A percentile compares a stretch with the other conserved stretches of the same genome.
Conservation (phyloP, 2,888 invertebrate species). For the Rhagonycha fulva region DNA sequence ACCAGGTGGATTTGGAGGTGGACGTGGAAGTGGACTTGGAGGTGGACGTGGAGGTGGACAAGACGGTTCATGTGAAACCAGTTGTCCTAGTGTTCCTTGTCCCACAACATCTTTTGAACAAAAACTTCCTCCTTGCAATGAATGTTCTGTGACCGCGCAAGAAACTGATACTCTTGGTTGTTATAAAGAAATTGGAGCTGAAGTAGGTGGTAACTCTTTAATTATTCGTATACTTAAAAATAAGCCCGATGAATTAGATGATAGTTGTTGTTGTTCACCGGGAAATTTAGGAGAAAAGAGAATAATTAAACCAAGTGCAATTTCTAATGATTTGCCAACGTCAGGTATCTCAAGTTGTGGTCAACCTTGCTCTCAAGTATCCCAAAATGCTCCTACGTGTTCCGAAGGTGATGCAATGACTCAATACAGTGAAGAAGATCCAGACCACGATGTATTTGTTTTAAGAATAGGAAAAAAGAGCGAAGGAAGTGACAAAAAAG, state of each 20-base stretch:
- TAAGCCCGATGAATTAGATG: background rate
- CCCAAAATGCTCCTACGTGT: background rate
- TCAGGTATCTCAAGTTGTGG: constrained; percentile 28
- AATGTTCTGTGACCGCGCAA: background rate
- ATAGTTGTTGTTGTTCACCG: background rate
- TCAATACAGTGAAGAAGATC: background rate
- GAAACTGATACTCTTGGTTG: background rate
- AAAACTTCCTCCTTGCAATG: background rate
- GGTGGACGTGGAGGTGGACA: background rate
- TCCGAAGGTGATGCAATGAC: background rate
- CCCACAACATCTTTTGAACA: background rate
- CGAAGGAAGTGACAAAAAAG: background rate
- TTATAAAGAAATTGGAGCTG: constrained; percentile 14
- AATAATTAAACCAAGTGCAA: background rate
- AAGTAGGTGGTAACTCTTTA: constrained; percentile 5
- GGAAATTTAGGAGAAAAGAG: background rate
- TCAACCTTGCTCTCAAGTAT: background rate
- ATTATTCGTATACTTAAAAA: constrained; percentile 8
- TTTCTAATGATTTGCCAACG: constrained; percentile 29
- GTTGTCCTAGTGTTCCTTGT: background rate
- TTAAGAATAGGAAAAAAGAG: constrained; percentile 10
- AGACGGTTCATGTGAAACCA: background rate
- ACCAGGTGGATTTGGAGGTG: background rate
- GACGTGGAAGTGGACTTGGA: background rate
- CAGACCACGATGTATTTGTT: constrained; percentile 4